Evolutionary conservation across 2,797 vertebrate genomes (phyloP), one percentile per base, ranked within the genome.

Genomic region (Pipistrellus pipistrellus): DNA sequence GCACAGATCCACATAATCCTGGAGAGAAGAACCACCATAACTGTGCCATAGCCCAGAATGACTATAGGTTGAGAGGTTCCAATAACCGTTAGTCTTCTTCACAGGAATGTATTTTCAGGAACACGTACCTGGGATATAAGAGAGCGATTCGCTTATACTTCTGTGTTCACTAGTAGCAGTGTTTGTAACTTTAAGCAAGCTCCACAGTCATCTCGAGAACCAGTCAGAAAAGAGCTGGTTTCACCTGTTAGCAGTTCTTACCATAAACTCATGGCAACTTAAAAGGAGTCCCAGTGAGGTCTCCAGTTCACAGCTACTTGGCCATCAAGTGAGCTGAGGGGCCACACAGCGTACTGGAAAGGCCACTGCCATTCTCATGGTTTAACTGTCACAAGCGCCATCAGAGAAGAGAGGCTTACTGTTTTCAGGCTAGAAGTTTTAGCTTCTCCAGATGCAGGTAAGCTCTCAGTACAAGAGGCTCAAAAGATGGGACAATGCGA

Each of bases 261-360:
- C 4, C 53, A 90, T 68, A 81, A 88, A 62, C 20, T 90, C 51
- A 4, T 18, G 17, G 11, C 55, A 82, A 62, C 41, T 80, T 88
- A 46, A 72, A 46, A 46, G 46, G 41, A 85, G 78, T 80, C 62
- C 46, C 15, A 69, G 14, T 81, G 41, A 72, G 13, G 32, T 62
- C 91, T 80, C 41, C 51, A 44, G 8, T 53, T 88, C 85, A 64
- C 23, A 94, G 30, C 62, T 91, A 81, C 23, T 92, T 94, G 66
- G 57, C 44, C 57, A 15, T 53, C 14, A 88, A 51, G 30, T 78
- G 62, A 94, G 3, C 11, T 21, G 46, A 20, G 38, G n/a, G n/a
- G n/a, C 14, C 20, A 2, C 8, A 7, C 62, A 85, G 38, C n/a
- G 32, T 51, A 71, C 14, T 64, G 30, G 35, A 88, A 88, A 91